Base-by-base conservation (phyloP, 1,140 invertebrate genomes). In the Diploscapter pachys region DNA sequence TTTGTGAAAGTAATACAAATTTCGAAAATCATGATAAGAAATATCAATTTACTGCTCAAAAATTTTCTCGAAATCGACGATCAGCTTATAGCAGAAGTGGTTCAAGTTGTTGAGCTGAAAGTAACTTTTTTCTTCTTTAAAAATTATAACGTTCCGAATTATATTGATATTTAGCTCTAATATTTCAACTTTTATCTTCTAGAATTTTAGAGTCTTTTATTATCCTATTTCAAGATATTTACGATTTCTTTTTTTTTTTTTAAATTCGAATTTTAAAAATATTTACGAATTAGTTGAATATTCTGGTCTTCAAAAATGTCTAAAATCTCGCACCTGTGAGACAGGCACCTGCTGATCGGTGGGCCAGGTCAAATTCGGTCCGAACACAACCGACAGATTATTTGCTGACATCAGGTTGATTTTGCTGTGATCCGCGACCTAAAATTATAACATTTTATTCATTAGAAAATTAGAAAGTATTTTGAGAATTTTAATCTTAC, bases 381-480 rank as follows among this genome's bases (percentile, higher is more conserved):
- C 83, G 76, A 85, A 85, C 48, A 85, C 83, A 52, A 85, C 83
- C 63, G 78, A 78, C 13, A 85, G 66, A 78, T 85, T 85, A 61
- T 85, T 85, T 0, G 83, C 80, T 49, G 81, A 79, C 83, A 85
- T 85, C 4, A 85, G 73, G 73, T 85, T 85, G 5, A 73, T 67
- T 54, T 85, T 70, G 54, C 66, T 72, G 63, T 85, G 73, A 57
- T 55, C 77, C 6, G 81, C 83, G 8, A 85, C 83, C 72, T 79
- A 63, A 67, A 79, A 78, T 4, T 49, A 78, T 11, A 55, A 50
- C 9, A 31, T 31, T 31, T 31, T 31, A 31, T 31, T 31, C 31
- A 31, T 31, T 31, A 31, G 31, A 31, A 31, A 31, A 31, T 31
- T 31, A 31, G 31, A 31, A 31, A 31, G 31, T 31, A 31, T 31